Evolutionary conservation across 2,888 invertebrate genomes (phyloP), one percentile per base, ranked within the genome.

Genomic region (Eristalis pertinax): DNA sequence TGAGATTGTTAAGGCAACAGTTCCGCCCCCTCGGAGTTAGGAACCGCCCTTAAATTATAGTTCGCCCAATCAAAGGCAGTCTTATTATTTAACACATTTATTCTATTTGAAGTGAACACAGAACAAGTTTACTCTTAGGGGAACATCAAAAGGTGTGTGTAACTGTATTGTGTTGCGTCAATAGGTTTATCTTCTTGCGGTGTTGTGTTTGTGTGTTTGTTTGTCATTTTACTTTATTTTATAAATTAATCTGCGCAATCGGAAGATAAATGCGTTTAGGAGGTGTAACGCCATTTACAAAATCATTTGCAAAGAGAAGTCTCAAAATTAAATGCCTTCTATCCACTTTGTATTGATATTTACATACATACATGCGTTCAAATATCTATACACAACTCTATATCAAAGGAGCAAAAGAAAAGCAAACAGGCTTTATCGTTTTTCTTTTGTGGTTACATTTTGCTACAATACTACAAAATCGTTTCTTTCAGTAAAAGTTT

Each of bases 241-340:
- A 67, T 79, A 78, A 86, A 84, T 84, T 79, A 84, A 87, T 87
- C 75, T 79, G 56, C 67, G 74, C 84, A 83, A 78, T 78, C 77
- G 83, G 70, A 86, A 86, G 64, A 78, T 69, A 78, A 86, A 83
- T 86, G 76, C 78, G 69, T 78, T 83, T 78, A 78, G 78, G 86
- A 86, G 86, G 83, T 86, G 83, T 86, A 86, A 83, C 78, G 77
- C 82, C 73, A 85, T 85, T 85, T 82, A 85, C 73, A 64, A 75
- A 86, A 65, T 64, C 73, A 43, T 86, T 82, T 70, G 67, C 69
- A 78, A 78, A 38, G 73, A 63, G 73, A 81, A 76, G 67, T 68
- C 75, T 78, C 64, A 58, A 86, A 83, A 83, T 82, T 86, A 78
- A 82, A 83, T 78, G 77, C 26, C 70, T 78, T 35, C 69, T 75